Conservation (phyloP, 2,888 invertebrate genomes). For the Hypsopygia costalis region DNA sequence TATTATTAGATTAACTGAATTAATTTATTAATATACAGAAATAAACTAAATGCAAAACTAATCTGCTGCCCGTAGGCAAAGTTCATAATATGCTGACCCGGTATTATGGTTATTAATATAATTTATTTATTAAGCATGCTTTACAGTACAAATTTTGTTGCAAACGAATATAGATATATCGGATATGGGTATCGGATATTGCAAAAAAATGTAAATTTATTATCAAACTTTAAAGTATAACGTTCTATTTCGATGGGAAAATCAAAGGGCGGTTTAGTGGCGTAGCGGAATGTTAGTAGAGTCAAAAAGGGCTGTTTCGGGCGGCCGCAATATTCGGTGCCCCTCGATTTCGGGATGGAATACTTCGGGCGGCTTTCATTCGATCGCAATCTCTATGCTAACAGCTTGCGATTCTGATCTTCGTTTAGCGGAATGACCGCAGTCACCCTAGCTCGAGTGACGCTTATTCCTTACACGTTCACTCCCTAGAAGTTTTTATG, state of each 20-base stretch:
- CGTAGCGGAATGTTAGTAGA: constrained; percentile 59
- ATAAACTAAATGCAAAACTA: too few relatives aligned
- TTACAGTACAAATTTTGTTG: too few relatives aligned
- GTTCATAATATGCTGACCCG: too few relatives aligned
- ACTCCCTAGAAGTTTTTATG: constrained; percentile 73
- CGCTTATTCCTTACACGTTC: constrained; percentile 78
- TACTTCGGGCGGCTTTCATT: constrained; percentile 73
- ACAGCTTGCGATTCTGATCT: constrained; percentile 80
- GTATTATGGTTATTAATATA: too few relatives aligned
- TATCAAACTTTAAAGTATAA: constrained; percentile 36
- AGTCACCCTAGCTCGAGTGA: constrained; percentile 70
- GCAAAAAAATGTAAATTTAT: constrained; percentile 35
- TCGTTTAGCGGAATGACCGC: constrained; percentile 81
- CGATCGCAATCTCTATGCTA: constrained; percentile 81
- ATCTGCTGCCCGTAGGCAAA: too few relatives aligned
- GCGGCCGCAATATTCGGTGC: constrained; percentile 68
- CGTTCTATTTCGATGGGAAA: constrained; percentile 49
- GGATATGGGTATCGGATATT: too few relatives aligned
- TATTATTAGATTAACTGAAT: too few relatives aligned
- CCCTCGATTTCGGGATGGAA: constrained; percentile 74
- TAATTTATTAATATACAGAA: too few relatives aligned
- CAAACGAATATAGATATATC: too few relatives aligned
- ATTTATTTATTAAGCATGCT: too few relatives aligned
- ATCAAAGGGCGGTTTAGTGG: constrained; percentile 62
- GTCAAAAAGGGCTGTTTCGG: constrained; percentile 66